Conservation (phyloP, 2,888 invertebrate genomes). For the Drosophila mayaguana region DNA sequence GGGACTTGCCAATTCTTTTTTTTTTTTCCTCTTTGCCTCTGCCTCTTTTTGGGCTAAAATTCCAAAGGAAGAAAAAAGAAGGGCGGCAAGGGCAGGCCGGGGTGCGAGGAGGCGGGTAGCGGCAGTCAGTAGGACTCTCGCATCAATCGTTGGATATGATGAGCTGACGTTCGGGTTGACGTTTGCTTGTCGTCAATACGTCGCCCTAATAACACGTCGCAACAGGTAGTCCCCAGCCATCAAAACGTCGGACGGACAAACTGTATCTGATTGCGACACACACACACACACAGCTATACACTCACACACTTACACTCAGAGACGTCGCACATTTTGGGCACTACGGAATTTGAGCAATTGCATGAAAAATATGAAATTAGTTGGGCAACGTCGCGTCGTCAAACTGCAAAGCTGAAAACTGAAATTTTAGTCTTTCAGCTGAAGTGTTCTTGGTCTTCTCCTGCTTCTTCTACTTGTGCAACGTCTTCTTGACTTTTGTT, state of each 20-base stretch:
- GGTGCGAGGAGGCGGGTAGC: neutral
- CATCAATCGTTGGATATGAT: constrained; percentile 79
- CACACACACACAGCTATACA: constrained; percentile 8
- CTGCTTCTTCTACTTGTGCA: neutral
- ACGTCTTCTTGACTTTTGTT: constrained; percentile 6
- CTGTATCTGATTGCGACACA: constrained; percentile 74
- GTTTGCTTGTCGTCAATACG: constrained; percentile 84
- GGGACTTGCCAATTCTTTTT: constrained; percentile 24
- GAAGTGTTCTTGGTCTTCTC: neutral
- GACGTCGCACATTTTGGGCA: constrained; percentile 42
- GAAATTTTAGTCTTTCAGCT: constrained; percentile 21
- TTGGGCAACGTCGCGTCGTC: constrained; percentile 53
- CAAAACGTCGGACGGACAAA: constrained; percentile 49
- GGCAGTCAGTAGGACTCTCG: constrained; percentile 46
- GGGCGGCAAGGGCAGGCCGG: constrained; percentile 16
- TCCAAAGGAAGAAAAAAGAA: constrained; percentile 51
- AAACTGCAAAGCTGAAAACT: constrained; percentile 31
- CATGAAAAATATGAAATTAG: constrained; percentile 84
- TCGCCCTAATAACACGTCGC: constrained; percentile 85
- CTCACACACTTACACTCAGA: neutral
- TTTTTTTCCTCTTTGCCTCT: neutral
- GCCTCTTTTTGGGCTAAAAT: constrained; percentile 64
- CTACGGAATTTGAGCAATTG: constrained; percentile 81
- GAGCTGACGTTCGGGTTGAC: constrained; percentile 84
- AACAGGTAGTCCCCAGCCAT: constrained; percentile 83